Percentiles rank a stretch among this genome's conserved stretches.
These are phyloP conservation scores for Eupsittula cactorum DNA, from an alignment of 2,113 vertebrate species.

Conservation along the genomic window DNA sequence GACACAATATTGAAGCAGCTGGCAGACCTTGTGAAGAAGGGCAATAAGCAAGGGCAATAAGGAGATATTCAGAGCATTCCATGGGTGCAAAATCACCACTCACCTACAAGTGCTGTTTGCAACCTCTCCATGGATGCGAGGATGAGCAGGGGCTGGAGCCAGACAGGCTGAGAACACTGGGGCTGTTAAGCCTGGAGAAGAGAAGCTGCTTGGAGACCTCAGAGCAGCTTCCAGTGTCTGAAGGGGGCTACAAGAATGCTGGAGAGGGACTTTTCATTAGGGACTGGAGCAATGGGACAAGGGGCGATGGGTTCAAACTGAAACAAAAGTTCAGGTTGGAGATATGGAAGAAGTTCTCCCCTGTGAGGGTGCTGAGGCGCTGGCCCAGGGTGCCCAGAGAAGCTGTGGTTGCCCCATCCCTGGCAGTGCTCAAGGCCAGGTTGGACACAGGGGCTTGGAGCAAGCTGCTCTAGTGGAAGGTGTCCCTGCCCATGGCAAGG, in stretches of 20 bases:
- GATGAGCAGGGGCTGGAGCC: not conserved
- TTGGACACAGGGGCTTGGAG: not conserved
- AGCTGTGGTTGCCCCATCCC: too few relatives aligned
- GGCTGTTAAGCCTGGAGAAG: not conserved
- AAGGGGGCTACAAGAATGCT: not conserved
- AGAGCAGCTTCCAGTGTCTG: not conserved
- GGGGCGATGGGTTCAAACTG: too few relatives aligned
- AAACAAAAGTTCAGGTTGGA: too few relatives aligned
- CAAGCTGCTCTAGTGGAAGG: not conserved
- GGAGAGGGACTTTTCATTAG: too few relatives aligned
- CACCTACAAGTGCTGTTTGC: not conserved
- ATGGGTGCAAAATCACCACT: not conserved
- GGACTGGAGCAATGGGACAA: too few relatives aligned
- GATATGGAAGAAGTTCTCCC: too few relatives aligned
- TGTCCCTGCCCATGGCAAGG: not conserved
- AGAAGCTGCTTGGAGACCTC: not conserved
- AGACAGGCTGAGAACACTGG: not conserved
- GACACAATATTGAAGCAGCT: rapidly evolving
- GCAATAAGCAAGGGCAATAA: not conserved
- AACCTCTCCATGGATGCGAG: not conserved
- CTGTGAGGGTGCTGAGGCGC: too few relatives aligned
- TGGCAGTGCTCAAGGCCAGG: too few relatives aligned
- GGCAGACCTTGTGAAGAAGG: rapidly evolving
- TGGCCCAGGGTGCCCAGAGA: too few relatives aligned
- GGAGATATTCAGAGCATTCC: not conserved